Conservation (phyloP, 2,888 invertebrate species). For the Pseudeuparius sepicola region DNA sequence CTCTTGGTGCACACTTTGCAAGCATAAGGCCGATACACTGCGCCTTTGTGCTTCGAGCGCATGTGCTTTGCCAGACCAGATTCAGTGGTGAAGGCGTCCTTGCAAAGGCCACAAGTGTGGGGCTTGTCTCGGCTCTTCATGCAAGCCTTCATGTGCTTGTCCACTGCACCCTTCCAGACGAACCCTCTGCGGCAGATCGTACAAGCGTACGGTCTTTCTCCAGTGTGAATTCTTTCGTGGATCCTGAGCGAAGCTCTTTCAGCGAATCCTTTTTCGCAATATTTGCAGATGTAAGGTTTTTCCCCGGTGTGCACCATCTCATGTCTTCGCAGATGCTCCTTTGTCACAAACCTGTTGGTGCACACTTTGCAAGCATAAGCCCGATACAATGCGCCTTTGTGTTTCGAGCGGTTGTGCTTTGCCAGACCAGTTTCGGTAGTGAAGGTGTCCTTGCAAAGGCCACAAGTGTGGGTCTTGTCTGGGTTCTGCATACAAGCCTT, state of each 20-base stretch:
- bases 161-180: constrained; percentile 29
- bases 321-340: neutral
- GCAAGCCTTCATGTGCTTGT: constrained; percentile 29
- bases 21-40: too few relatives aligned
- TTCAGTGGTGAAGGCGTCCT: constrained; percentile 24
- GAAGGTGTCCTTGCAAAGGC: constrained; percentile 23
- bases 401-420: constrained; percentile 26
- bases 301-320: neutral
- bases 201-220: too few relatives aligned
- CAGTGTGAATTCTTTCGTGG: constrained; percentile 1
- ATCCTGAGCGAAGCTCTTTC: neutral
- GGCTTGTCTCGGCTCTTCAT: too few relatives aligned
- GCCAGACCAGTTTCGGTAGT: constrained; percentile 24
- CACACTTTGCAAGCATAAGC: neutral
- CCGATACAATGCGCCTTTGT: too few relatives aligned
- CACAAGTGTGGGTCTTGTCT: constrained; percentile 21
- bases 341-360: neutral
- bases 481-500: too few relatives aligned
- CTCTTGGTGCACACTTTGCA: neutral
- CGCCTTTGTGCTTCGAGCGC: constrained; percentile 25
- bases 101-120: constrained; percentile 22
- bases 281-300: neutral
- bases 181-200: neutral
- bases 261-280: neutral
- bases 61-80: constrained; percentile 26